These are phyloP conservation scores for Halichoerus grypus DNA, from an alignment of 2,113 vertebrate species.

Conservation along the genomic window DNA sequence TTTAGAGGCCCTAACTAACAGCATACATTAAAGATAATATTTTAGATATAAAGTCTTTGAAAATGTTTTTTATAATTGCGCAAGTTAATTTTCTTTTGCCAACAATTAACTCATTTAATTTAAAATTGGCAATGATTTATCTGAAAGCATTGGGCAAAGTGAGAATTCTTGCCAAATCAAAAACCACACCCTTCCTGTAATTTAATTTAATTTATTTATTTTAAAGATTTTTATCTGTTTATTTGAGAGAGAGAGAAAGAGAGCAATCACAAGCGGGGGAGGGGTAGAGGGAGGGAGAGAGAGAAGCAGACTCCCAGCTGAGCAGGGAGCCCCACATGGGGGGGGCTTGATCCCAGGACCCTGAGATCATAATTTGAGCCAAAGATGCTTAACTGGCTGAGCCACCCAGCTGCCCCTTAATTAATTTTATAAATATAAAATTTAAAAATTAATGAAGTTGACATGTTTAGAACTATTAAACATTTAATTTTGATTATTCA, in stretches of 20 bases:
- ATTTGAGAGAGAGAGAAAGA: not conserved
- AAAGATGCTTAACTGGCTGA: not conserved
- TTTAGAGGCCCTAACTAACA: not conserved
- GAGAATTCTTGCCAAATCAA: not conserved
- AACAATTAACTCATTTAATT: not conserved
- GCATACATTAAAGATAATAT: not conserved
- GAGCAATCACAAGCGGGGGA: not conserved
- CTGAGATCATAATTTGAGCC: not conserved
- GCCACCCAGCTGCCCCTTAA: not conserved
- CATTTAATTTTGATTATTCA: not conserved
- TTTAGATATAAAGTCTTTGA: not conserved
- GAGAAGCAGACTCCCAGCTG: not conserved
- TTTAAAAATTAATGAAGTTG: not conserved
- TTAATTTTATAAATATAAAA: not conserved
- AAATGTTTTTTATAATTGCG: not conserved
- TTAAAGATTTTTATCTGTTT: not conserved
- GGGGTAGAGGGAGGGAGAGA: not conserved
- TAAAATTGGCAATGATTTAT: slow-evolving; percentile 38
- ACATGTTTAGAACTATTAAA: not conserved
- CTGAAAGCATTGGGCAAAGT: not conserved
- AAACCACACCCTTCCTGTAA: not conserved
- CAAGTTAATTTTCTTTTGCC: not conserved
- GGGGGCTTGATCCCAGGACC: not conserved
- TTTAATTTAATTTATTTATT: not conserved
- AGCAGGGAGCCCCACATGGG: not conserved